Evolutionary conservation across 2,797 vertebrate species (phyloP), one percentile per base, ranked within the genome.

Genomic region (Acrossocheilus fasciatus): DNA sequence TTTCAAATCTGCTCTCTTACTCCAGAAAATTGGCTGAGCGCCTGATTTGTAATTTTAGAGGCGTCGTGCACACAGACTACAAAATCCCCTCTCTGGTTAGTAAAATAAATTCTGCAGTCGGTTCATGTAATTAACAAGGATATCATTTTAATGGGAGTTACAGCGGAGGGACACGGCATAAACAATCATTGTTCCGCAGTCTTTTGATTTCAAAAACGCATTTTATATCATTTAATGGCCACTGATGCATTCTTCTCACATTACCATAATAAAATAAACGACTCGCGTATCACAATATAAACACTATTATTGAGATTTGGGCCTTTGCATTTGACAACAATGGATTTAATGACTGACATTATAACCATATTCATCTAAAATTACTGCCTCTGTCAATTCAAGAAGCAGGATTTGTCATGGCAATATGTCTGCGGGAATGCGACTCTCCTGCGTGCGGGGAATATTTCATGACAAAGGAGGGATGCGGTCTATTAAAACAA

Each of bases 341-440:
- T 69, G 66, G 30, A 43, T 86, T 84, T 87, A 83, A 75, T 83
- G 62, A 84, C 45, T 82, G 79, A 68, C 82, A 79, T 89, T 87
- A 90, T 64, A 80, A 78, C 78, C 77, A 81, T 74, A 83, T 88
- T 90, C 85, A 82, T 89, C 47, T 87, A 68, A 78, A 89, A 88
- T 80, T 6, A 79, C 84, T 64, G 89, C 78, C 68, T 36, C 81
- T 72, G 83, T 57, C 82, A 45, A 79, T 82, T 87, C 54, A 75
- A 81, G n/a, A 75, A 86, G 78, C 45, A 45, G 18, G 26, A 54
- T 85, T 78, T 76, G 84, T 78, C 78, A 84, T 47, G 75, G 68
- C 70, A 85, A 68, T 68, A 54, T 69, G 75, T 88, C 68, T 69
- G 57, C 20, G 64, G 76, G 72, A 78, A 86, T 70, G 45, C 26